Percentiles rank a stretch among this genome's conserved stretches.
Conservation (phyloP, 2,113 vertebrate species). For the Lepisosteus oculatus region DNA sequence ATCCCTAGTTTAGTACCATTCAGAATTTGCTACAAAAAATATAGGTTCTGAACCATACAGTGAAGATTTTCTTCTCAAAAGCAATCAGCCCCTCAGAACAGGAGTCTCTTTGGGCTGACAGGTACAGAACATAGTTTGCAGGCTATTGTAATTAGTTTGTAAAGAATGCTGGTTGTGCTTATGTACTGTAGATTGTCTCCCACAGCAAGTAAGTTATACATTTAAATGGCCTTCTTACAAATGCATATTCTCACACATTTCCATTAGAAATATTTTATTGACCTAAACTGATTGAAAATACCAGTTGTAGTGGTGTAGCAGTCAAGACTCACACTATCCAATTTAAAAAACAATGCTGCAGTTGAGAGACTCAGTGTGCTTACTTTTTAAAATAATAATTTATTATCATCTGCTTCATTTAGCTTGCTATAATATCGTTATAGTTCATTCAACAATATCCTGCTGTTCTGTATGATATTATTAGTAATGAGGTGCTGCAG, state of each 20-base stretch:
- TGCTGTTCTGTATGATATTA: background rate
- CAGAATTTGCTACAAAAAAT: too few relatives aligned
- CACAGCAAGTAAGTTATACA: too few relatives aligned
- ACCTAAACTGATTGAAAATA: background rate
- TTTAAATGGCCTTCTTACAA: background rate
- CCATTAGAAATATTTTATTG: slow-evolving; percentile 12
- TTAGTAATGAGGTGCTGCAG: slow-evolving; percentile 7
- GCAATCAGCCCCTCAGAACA: too few relatives aligned
- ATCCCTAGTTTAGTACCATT: too few relatives aligned
- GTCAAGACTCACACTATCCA: background rate
- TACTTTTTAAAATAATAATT: slow-evolving; percentile 11
- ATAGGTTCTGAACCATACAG: too few relatives aligned
- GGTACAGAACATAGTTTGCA: background rate
- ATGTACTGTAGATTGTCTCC: background rate
- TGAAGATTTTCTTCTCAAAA: too few relatives aligned
- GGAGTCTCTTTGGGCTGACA: too few relatives aligned
- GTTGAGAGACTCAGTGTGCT: background rate
- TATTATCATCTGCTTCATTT: slow-evolving; percentile 5
- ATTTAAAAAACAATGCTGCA: background rate
- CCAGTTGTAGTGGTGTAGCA: background rate
- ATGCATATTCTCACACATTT: background rate
- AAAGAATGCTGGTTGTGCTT: background rate
- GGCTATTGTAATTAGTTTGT: background rate
- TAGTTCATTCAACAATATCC: background rate
- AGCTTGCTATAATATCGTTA: slow-evolving; percentile 5